These are phyloP conservation scores for Tarsius wallacei DNA, from an alignment of 2,797 vertebrate genomes.

Conservation along the genomic window DNA sequence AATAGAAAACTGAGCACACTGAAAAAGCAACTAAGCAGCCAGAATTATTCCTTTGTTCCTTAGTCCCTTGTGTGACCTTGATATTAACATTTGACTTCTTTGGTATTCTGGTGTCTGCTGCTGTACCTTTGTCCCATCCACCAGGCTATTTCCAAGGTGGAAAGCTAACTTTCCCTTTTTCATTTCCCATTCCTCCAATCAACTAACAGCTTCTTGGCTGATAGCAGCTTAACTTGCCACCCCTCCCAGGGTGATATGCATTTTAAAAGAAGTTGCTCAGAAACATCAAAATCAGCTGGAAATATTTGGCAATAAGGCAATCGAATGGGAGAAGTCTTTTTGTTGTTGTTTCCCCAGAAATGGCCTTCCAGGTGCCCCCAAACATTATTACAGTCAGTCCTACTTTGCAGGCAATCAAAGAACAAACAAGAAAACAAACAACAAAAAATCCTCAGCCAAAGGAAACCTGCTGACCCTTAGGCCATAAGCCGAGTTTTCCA, in stretches of 20 bases:
- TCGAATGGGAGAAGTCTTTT: neutral
- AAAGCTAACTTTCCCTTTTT: neutral
- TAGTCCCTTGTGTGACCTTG: slow-evolving; percentile 23
- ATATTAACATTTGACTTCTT: slow-evolving; percentile 11
- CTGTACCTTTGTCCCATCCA: neutral
- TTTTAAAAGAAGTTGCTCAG: slow-evolving; percentile 38
- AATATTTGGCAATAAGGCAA: neutral
- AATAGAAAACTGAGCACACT: slow-evolving; percentile 28
- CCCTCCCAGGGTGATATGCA: neutral
- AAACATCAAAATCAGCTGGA: neutral
- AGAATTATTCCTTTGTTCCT: neutral
- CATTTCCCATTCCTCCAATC: neutral
- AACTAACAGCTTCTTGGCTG: slow-evolving; percentile 24
- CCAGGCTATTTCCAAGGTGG: neutral
- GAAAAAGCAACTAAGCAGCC: neutral
- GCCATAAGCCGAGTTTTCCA: slow-evolving; percentile 30
- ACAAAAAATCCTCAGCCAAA: neutral
- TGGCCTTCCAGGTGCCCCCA: neutral
- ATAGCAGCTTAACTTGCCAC: slow-evolving; percentile 28
- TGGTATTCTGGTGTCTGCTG: neutral
- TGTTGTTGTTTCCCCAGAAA: neutral
- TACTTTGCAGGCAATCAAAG: neutral
- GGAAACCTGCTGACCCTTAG: neutral
- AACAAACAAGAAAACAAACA: slow-evolving; percentile 59
- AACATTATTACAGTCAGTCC: neutral